Evolutionary conservation across 1,140 invertebrate genomes (phyloP), one percentile per base, ranked within the genome.

Genomic region (Telenomus remus): DNA sequence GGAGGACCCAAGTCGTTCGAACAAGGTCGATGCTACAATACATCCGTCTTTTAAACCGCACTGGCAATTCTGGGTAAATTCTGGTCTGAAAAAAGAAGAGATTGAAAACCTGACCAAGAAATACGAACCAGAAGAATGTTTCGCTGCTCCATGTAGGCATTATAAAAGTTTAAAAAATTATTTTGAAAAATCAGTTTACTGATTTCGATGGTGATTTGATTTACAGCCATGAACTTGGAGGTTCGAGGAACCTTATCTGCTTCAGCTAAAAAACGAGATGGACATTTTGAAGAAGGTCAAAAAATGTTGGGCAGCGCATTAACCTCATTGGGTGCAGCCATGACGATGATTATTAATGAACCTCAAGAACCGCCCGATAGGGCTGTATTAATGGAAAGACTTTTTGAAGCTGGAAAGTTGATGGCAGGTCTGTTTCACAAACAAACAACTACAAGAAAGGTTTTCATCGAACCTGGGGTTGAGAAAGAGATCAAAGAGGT

Each of bases 41-140:
- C 65, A 69, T 13, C 33, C 55, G 0, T 69, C 65, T 0, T 69
- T 69, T 13, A 60, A 60, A 15, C 65, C 66, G 10, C 66, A 61
- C n/a, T 70, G 66, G 66, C 39, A 39, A 9, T 50, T 5, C 14
- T 70, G 66, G 57, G 0, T 37, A 4, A 19, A 34, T 12, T 55
- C 66, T 0, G 66, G 66, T 8, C 13, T 70, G 12, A 70, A 55
- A 50, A 70, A 57, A n/a, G 50, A 70, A 0, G 57, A 61, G 9
- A 49, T 56, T 39, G 59, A 63, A 12, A 16, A 0, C 2, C n/a
- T 57, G 0, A 11, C 53, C 3, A 64, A 64, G 11, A 72, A 72
- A 42, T 57, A 72, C 13, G 59, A 64, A 42, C 34, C 60, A 16
- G 48, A 72, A 10, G 59, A 63, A 13, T 46, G 1, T 0, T 63